Percentiles rank a stretch among this genome's conserved stretches.
Evolutionary conservation across 1,140 invertebrate genomes (phyloP).

Genomic region (Tetramorium alpestre): DNA sequence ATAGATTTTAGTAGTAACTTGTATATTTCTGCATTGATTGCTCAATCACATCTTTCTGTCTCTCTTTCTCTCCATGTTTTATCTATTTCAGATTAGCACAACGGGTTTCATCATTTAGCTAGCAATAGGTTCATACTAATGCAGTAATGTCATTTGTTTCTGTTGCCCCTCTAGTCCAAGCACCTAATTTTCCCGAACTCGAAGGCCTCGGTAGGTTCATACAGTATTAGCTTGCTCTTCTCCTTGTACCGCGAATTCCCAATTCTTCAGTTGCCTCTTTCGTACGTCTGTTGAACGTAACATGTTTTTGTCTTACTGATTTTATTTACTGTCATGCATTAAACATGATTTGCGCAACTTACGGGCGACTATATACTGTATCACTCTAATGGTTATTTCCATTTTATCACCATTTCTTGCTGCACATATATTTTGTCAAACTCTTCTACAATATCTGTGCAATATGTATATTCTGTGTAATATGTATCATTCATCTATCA

Average conservation of each 20-base stretch:
- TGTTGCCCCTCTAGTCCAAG: constrained; percentile 88
- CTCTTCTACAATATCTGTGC: constrained; percentile 25
- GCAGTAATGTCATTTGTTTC: constrained; percentile 84
- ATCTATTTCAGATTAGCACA: constrained; percentile 62
- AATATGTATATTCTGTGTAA: constrained; percentile 7
- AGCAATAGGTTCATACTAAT: constrained; percentile 80
- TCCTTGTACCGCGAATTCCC: constrained; percentile 59
- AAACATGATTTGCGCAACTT: constrained; percentile 51
- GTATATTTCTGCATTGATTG: constrained; percentile 37
- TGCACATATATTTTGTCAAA: constrained; percentile 37
- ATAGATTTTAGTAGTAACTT: constrained; percentile 21
- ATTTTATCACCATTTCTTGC: constrained; percentile 49
- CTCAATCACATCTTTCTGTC: constrained; percentile 27
- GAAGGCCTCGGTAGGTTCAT: constrained; percentile 90
- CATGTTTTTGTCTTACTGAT: constrained; percentile 45
- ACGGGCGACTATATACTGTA: neutral
- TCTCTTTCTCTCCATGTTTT: constrained; percentile 43
- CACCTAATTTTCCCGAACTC: constrained; percentile 89
- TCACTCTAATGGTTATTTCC: constrained; percentile 47
- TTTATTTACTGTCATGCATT: constrained; percentile 48
- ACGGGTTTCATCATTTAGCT: constrained; percentile 74
- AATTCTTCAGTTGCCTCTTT: constrained; percentile 51
- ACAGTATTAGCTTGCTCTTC: constrained; percentile 83
- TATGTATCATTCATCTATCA: constrained; percentile 9
- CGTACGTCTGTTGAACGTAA: neutral